Percentiles rank a stretch among this genome's conserved stretches.
Conservation (phyloP, 2,797 vertebrate genomes). For the Gambusia yucatana region DNA sequence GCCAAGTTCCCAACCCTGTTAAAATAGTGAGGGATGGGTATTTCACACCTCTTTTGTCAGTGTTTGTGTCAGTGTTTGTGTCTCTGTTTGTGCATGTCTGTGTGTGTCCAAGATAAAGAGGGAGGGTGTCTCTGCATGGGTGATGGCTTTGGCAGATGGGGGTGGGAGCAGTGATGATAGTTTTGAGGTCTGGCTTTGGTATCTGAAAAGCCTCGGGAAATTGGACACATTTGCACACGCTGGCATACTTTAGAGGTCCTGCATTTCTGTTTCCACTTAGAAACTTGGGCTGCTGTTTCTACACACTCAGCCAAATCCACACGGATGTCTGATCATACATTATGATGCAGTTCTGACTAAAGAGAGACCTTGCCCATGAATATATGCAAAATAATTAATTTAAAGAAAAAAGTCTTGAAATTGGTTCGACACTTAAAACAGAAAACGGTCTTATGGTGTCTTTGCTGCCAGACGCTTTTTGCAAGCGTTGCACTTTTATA, state of each 20-base stretch:
- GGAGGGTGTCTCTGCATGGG: conserved; percentile 46
- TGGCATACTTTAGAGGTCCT: conserved; percentile 56
- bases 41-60: conserved; percentile 63
- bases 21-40: conserved; percentile 57
- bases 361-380: neutral
- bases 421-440: conserved; percentile 7
- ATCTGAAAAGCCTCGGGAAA: conserved; percentile 73
- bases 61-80: conserved; percentile 3
- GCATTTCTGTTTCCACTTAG: conserved; percentile 67
- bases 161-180: conserved; percentile 70
- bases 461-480: conserved; percentile 3
- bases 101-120: conserved; percentile 10
- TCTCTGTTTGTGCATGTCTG: neutral
- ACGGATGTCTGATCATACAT: conserved; percentile 35
- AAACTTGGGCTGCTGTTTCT: conserved; percentile 52
- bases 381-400: neutral
- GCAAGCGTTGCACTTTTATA: conserved; percentile 5
- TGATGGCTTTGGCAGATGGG: conserved; percentile 79
- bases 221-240: conserved; percentile 60
- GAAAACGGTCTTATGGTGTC: neutral
- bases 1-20: conserved; percentile 66
- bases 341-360: conserved; percentile 6
- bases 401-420: neutral
- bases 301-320: conserved; percentile 51
- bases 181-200: conserved; percentile 76